phyloP scores from a whole-genome alignment of 2,888 invertebrate species.

The Gonocerus acuteangulatus region DNA sequence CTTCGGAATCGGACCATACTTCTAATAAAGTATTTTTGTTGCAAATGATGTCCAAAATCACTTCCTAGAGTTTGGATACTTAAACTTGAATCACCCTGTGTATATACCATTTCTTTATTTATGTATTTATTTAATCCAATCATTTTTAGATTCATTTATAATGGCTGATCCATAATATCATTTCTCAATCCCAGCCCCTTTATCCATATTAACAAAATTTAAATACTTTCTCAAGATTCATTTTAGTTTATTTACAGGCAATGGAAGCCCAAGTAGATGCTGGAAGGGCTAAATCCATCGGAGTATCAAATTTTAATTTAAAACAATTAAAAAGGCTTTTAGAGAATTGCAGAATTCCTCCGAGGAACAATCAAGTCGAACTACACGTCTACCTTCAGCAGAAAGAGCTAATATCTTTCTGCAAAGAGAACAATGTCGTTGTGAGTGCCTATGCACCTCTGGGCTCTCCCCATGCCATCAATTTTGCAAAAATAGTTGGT shows the following conservation, averaged over 20 bases:
- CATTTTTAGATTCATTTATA: too few relatives aligned
- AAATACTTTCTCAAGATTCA: too few relatives aligned
- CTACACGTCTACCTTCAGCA: constrained; percentile 72
- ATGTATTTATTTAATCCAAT: too few relatives aligned
- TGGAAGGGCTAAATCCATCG: constrained; percentile 61
- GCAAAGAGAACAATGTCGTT: constrained; percentile 54
- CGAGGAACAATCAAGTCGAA: constrained; percentile 65
- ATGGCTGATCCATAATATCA: too few relatives aligned
- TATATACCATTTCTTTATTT: too few relatives aligned
- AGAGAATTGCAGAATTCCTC: constrained; percentile 54
- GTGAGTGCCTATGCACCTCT: constrained; percentile 65
- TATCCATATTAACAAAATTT: too few relatives aligned
- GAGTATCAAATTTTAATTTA: constrained; percentile 71
- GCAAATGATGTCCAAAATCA: too few relatives aligned
- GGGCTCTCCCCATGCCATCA: constrained; percentile 62
- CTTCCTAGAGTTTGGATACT: too few relatives aligned
- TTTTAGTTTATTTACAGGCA: constrained; percentile 50
- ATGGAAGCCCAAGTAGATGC: constrained; percentile 62
- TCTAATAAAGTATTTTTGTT: too few relatives aligned
- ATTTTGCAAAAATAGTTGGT: constrained; percentile 50
- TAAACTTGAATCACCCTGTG: too few relatives aligned
- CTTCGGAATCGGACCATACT: too few relatives aligned
- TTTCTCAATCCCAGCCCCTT: too few relatives aligned
- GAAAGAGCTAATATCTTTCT: constrained; percentile 53
- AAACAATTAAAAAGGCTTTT: constrained; percentile 59